phyloP scores from a whole-genome alignment of 2,113 vertebrate species.

The Dendrocopos noguchii region DNA sequence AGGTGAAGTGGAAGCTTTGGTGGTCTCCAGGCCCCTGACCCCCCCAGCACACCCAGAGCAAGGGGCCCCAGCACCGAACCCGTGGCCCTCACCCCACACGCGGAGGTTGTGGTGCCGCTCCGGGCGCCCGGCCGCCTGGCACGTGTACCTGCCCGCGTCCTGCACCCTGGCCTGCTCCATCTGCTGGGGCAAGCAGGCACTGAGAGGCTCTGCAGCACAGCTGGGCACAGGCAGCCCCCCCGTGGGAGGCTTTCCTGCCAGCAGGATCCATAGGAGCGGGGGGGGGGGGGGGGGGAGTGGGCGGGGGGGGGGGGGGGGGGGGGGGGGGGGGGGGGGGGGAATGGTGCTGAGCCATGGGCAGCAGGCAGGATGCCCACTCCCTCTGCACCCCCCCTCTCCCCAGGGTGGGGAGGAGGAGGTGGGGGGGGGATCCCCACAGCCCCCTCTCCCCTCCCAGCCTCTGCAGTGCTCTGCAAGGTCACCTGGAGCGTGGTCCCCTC shows the following conservation, averaged over 20 bases:
- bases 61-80: too few species aligned
- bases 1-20: neutral
- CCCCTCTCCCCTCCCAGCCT: neutral
- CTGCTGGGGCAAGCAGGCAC: constrained; percentile 47
- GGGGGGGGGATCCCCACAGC: neutral
- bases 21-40: neutral
- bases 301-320: too few species aligned
- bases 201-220: neutral
- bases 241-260: neutral
- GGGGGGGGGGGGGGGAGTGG: too few species aligned
- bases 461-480: neutral
- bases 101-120: constrained; percentile 70
- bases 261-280: neutral
- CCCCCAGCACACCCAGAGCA: too few species aligned
- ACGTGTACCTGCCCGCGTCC: constrained; percentile 71
- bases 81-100: constrained; percentile 71
- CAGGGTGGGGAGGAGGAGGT: constrained; percentile 54
- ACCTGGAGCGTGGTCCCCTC: constrained; percentile 83
- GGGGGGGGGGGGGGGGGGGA: too few species aligned
- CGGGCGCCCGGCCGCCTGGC: constrained; percentile 35
- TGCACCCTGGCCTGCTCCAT: neutral
- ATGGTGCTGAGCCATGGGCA: neutral
- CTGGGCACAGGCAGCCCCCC: neutral
- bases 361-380: neutral
- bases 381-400: constrained; percentile 64